A percentile compares a stretch with the other conserved stretches of the same genome.
Conservation (phyloP, 2,888 invertebrate genomes). For the Cartodere bifasciata region DNA sequence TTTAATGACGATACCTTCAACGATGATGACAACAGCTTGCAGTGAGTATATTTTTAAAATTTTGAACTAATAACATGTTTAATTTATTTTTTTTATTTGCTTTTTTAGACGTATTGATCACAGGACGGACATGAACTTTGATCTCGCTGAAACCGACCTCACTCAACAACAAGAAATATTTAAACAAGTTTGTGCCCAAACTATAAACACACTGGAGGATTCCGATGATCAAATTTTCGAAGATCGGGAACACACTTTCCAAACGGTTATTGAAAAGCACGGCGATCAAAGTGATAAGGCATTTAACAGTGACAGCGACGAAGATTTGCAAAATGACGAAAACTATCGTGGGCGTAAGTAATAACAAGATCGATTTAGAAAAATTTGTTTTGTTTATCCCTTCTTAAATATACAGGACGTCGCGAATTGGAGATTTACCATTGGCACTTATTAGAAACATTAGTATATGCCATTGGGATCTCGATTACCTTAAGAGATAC, state of each 20-base stretch:
- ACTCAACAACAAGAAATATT: conserved; percentile 44
- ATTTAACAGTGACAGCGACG: conserved; percentile 39
- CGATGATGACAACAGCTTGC: conserved; percentile 42
- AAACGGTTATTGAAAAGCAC: conserved; percentile 37
- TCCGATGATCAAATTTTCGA: conserved; percentile 37
- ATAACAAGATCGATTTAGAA: too few species aligned
- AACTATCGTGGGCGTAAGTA: conserved; percentile 35
- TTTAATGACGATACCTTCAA: conserved; percentile 51
- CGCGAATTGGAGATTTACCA: too few species aligned
- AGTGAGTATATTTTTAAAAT: conserved; percentile 37
- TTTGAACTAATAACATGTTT: too few species aligned
- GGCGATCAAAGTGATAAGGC: conserved; percentile 28
- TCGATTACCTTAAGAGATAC: too few species aligned
- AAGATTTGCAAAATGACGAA: conserved; percentile 34
- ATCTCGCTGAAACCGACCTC: conserved; percentile 34
- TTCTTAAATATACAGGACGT: not conserved
- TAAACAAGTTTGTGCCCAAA: conserved; percentile 41
- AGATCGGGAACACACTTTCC: conserved; percentile 36
- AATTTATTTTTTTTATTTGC: conserved; percentile 9
- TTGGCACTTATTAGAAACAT: too few species aligned
- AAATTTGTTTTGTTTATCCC: not conserved
- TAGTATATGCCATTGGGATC: too few species aligned
- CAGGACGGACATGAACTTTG: conserved; percentile 32
- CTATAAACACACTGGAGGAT: conserved; percentile 30
- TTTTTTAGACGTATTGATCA: conserved; percentile 20